These are phyloP conservation scores for Carterocephalus palaemon DNA, from an alignment of 2,888 invertebrate species.

Conservation along the genomic window DNA sequence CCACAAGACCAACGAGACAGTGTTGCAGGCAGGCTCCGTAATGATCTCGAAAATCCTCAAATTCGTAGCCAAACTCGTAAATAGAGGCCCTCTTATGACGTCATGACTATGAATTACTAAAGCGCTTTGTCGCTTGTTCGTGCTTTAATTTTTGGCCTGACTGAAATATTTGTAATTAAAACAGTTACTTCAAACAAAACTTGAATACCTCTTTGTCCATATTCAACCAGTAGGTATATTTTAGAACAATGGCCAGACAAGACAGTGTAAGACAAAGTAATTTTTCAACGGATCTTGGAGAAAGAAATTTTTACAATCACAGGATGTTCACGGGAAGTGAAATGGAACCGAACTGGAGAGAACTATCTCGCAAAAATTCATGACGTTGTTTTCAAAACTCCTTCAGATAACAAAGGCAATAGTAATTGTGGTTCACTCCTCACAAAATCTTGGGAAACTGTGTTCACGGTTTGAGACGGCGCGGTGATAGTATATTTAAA, in stretches of 20 bases:
- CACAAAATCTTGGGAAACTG: conserved; percentile 3
- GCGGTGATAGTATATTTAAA: neutral
- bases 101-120: too few relatives aligned
- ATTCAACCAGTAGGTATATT: conserved; percentile 11
- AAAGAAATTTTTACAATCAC: conserved; percentile 18
- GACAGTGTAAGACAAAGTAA: conserved; percentile 20
- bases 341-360: conserved; percentile 27
- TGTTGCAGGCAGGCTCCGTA: too few relatives aligned
- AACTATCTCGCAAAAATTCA: conserved; percentile 29
- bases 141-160: too few relatives aligned
- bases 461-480: neutral
- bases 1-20: too few relatives aligned
- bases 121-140: too few relatives aligned
- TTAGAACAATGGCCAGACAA: conserved; percentile 16
- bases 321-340: conserved; percentile 24
- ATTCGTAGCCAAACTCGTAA: too few relatives aligned
- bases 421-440: conserved; percentile 21
- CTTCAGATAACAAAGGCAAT: conserved; percentile 26
- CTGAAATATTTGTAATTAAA: too few relatives aligned
- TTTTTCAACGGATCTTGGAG: conserved; percentile 14
- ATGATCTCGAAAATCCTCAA: too few relatives aligned
- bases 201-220: too few relatives aligned
- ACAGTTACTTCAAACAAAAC: too few relatives aligned
- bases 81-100: too few relatives aligned
- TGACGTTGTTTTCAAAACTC: conserved; percentile 28